phyloP scores from a whole-genome alignment of 2,797 vertebrate species.

The Odontamblyopus lacepedii region DNA sequence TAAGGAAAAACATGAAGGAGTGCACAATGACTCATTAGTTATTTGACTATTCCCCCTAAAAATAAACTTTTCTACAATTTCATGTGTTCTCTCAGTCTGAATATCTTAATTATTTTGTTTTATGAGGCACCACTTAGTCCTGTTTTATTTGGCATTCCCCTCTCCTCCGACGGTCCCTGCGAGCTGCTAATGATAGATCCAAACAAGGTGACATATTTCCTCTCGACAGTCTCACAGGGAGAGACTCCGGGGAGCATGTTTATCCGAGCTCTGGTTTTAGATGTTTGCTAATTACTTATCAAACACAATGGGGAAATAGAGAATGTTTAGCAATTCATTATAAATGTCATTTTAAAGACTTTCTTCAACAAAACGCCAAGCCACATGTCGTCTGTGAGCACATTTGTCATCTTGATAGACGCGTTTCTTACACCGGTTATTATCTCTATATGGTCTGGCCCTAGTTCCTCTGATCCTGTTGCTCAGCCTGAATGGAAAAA shows the following conservation, averaged over 20 bases:
- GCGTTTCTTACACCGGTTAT: neutral
- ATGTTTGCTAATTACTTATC: slow-evolving; percentile 34
- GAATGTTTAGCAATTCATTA: slow-evolving; percentile 40
- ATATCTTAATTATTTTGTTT: slow-evolving; percentile 14
- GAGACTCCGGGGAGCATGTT: slow-evolving; percentile 30
- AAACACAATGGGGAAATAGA: slow-evolving; percentile 31
- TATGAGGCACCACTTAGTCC: slow-evolving; percentile 13
- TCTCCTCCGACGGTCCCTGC: slow-evolving; percentile 35
- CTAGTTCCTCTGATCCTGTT: neutral
- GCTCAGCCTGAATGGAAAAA: too few species aligned
- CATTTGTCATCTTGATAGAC: neutral
- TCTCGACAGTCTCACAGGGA: slow-evolving; percentile 18
- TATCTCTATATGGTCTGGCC: neutral
- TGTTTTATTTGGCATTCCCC: slow-evolving; percentile 17
- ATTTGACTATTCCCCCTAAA: neutral
- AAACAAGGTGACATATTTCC: slow-evolving; percentile 42
- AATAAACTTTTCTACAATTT: neutral
- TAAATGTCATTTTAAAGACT: slow-evolving; percentile 41
- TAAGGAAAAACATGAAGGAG: too few species aligned
- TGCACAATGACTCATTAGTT: too few species aligned
- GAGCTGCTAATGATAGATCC: slow-evolving; percentile 40
- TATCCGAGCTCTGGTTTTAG: slow-evolving; percentile 44
- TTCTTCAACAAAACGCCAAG: slow-evolving; percentile 13
- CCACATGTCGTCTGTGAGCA: neutral
- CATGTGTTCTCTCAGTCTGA: neutral